Base-by-base conservation (phyloP, 1,140 invertebrate species). In the Leptoteleia sp. region DNA sequence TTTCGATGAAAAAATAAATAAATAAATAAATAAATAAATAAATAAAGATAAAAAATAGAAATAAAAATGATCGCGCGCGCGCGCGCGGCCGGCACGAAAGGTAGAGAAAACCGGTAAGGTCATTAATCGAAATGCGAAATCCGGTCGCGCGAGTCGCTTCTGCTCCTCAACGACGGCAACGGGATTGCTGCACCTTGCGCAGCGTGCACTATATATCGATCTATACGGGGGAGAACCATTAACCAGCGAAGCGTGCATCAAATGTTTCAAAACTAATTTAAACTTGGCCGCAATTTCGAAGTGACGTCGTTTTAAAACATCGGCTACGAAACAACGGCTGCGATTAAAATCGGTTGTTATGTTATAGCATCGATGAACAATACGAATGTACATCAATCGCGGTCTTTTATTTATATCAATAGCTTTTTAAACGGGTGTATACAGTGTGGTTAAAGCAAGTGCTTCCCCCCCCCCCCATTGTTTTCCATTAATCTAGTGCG, bases 181-280 rank as follows among this genome's bases (percentile, higher is more conserved):
- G 57, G 65, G 61, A 76, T 80, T 65, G 54, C 40, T 80, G 65
- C 77, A 72, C 77, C 50, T 72, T 76, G 62, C 67, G 65, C 70
- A 52, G 54, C 50, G 70, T 54, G 62, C 64, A 48, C 59, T 80
- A 76, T 76, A 80, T 76, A 80, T 80, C 78, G 78, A 80, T 80
- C 68, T 80, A 73, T 38, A 80, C 72, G 50, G 5, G 42, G 43
- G 45, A 76, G 78, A 82, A 79, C 82, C 84, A 83, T 85, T 84
- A 84, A 83, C 79, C 80, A 78, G 64, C 75, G 80, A 52, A 79
- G 80, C 73, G 81, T 80, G 81, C 79, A 79, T 80, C 83, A 81
- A 86, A 85, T 83, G 85, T 85, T 87, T 83, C 81, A 79, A 80
- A 87, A 88, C 83, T 88, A 87, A 87, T 87, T 88, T 87, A 84